Conservation (phyloP, 2,888 invertebrate species). For the Himalopsyche japonica region DNA sequence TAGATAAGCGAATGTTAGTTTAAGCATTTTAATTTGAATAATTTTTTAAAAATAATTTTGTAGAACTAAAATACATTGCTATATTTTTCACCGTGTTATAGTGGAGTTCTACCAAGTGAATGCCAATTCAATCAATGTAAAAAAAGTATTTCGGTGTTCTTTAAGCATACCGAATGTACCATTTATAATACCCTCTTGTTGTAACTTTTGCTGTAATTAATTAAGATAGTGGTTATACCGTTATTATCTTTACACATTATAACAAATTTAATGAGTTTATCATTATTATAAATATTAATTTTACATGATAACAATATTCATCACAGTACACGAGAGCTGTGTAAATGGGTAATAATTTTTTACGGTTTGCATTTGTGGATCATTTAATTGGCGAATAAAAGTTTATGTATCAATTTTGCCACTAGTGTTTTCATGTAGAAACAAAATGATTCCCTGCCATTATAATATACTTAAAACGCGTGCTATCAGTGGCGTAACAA, state of each 20-base stretch:
- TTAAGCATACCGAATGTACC: neutral
- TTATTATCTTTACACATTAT: neutral
- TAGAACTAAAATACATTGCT: too few relatives aligned
- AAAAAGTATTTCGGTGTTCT: too few relatives aligned
- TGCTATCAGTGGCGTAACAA: neutral
- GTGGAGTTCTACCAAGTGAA: too few relatives aligned
- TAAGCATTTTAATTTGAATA: too few relatives aligned
- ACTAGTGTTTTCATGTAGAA: neutral
- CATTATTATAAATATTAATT: neutral
- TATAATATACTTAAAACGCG: neutral
- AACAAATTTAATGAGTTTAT: neutral
- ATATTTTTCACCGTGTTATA: too few relatives aligned
- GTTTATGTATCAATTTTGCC: neutral
- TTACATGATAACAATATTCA: neutral
- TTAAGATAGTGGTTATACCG: neutral
- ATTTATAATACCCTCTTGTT: neutral
- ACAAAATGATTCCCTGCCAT: neutral
- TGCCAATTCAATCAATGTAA: too few relatives aligned
- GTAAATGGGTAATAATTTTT: neutral
- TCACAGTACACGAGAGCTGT: neutral
- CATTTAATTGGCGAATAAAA: neutral
- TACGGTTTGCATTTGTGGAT: neutral
- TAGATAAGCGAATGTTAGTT: too few relatives aligned
- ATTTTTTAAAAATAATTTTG: too few relatives aligned
- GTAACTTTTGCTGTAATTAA: neutral